Evolutionary conservation across 1,140 invertebrate genomes (phyloP), one percentile per base, ranked within the genome.

Genomic region (Caenorhabditis brenneri): DNA sequence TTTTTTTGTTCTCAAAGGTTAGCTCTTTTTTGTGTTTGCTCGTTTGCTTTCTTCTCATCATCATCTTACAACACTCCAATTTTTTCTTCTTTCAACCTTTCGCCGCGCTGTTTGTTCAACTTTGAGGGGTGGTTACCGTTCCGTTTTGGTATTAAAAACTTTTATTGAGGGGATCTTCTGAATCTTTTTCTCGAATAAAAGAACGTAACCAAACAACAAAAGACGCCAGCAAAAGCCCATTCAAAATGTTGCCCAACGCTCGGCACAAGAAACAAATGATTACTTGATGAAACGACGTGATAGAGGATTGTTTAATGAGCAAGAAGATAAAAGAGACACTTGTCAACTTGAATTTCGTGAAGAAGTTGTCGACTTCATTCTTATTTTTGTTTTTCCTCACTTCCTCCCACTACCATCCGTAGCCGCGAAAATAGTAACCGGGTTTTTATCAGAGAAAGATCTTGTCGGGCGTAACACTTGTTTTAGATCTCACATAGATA

Each of bases 271-370:
- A 74, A 74, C 65, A 74, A 74, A 74, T 74, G 65, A 74, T 74
- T 74, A 74, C 65, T 74, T 74, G 65, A 74, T 74, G 65, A 74
- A 74, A 74, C 65, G 65, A 74, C 65, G 65, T 12, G 65, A 27
- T 42, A 36, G 49, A 65, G 36, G n/a, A 15, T 0, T 29, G 27
- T 42, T 42, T 42, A 74, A 74, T 74, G 65, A 42, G 33, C 36
- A 74, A 42, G 36, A 74, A 74, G 65, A 42, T 42, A 42, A 24
- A 74, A 74, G 22, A 24, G n/a, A 74, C 65, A 42, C n/a, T 42
- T 24, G 36, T 33, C 65, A 42, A 42, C 22, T 74, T 74, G 22
- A 55, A 55, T 27, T 55, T 55, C 53, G 0, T 15, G 15, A 46
- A 24, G 24, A 65, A 65, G 58, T 33, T 15, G 29, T 19, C 5